phyloP scores from a whole-genome alignment of 2,113 vertebrate species.

The Clupea harengus region DNA sequence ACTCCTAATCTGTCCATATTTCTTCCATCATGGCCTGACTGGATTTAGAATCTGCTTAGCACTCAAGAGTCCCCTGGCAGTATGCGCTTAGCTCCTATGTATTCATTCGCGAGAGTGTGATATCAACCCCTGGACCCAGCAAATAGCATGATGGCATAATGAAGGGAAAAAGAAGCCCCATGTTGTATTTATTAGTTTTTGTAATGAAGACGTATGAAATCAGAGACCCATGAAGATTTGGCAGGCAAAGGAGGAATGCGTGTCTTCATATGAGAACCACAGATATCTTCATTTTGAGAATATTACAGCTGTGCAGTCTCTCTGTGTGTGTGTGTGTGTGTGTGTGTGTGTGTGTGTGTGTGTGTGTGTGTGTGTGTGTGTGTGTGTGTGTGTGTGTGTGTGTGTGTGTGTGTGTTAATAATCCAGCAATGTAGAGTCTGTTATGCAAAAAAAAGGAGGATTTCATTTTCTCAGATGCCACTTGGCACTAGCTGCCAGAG shows the following conservation, averaged over 20 bases:
- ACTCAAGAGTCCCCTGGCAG: conserved; percentile 11
- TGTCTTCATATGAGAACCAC: background rate
- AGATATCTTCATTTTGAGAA: background rate
- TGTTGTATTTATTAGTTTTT: background rate
- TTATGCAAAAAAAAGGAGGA: conserved; percentile 35
- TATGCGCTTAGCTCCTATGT: background rate
- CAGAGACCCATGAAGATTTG: background rate
- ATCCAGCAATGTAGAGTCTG: conserved; percentile 5
- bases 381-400: background rate
- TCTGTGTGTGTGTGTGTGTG: background rate
- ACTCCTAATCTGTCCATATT: conserved; percentile 37
- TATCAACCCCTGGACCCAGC: background rate
- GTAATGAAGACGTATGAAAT: conserved; percentile 11
- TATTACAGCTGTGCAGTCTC: background rate
- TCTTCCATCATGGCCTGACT: conserved; percentile 7
- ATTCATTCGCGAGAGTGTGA: background rate
- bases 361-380: background rate
- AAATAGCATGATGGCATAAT: background rate
- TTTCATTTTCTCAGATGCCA: conserved; percentile 58
- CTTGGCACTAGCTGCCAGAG: conserved; percentile 49
- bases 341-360: background rate
- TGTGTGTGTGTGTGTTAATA: background rate
- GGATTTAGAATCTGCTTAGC: conserved; percentile 20
- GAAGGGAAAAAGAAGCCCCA: too few species aligned
- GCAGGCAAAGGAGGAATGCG: background rate